phyloP scores from a whole-genome alignment of 2,113 vertebrate genomes.

The Baryphthengus martii region DNA sequence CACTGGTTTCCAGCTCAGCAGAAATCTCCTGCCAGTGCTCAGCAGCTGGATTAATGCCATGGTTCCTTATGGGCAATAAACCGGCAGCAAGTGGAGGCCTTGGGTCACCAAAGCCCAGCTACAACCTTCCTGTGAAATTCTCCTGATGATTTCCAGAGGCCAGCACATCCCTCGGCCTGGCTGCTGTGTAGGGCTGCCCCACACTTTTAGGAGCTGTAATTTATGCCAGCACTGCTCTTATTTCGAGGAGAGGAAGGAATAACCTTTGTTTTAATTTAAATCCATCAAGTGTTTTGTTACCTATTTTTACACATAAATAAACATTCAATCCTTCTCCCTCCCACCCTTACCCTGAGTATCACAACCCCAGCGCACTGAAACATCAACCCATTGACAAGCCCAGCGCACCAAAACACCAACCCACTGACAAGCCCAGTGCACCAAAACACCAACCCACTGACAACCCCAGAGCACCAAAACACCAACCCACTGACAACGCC shows the following conservation, averaged over 20 bases:
- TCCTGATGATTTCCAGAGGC: neutral
- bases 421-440: neutral
- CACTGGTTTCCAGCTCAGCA: neutral
- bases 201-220: neutral
- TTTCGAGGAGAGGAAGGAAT: neutral
- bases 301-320: neutral
- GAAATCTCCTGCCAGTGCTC: neutral
- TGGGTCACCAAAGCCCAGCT: neutral
- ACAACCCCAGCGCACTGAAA: rapidly evolving
- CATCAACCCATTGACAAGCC: neutral
- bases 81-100: neutral
- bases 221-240: neutral
- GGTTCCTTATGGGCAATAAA: neutral
- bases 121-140: no score
- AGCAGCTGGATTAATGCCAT: neutral
- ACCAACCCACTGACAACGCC: no score
- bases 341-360: neutral
- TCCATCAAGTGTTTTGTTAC: neutral
- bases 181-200: neutral
- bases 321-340: neutral
- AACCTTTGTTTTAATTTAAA: neutral
- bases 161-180: neutral
- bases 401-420: rapidly evolving
- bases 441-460: rapidly evolving
- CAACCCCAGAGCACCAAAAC: neutral